Percentiles rank a stretch among this genome's conserved stretches.
These are phyloP conservation scores for Eulemur albifrons DNA, from an alignment of 2,797 vertebrate species.

Conservation along the genomic window DNA sequence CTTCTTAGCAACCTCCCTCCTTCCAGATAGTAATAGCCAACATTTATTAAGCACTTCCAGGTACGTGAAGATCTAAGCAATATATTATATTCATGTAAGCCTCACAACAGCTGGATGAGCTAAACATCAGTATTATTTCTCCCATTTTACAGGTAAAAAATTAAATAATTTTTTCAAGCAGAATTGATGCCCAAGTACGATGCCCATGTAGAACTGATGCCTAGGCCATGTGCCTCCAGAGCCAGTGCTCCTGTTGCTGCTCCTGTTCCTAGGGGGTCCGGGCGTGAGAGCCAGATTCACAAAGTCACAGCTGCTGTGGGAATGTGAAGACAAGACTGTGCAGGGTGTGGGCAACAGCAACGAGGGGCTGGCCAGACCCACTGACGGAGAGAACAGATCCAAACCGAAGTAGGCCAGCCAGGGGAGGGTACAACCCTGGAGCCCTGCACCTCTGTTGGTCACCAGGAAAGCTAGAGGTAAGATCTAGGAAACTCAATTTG, in stretches of 20 bases:
- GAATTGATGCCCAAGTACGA: not conserved
- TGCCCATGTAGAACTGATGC: not conserved
- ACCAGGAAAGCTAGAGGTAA: not conserved
- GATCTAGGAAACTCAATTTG: not conserved
- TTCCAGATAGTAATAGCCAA: not conserved
- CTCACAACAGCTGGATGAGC: not conserved
- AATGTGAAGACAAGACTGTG: not conserved
- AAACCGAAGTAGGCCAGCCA: fast-evolving
- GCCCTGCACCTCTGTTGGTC: fast-evolving
- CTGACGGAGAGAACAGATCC: fast-evolving
- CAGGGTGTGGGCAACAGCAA: fast-evolving
- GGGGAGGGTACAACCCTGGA: too few species aligned
- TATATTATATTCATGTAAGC: not conserved
- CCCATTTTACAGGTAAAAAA: not conserved
- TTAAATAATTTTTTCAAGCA: not conserved
- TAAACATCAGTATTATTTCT: not conserved
- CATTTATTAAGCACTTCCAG: not conserved
- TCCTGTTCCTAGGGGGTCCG: fast-evolving
- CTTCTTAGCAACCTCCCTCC: not conserved
- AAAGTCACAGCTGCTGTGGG: fast-evolving
- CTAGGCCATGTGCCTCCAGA: not conserved
- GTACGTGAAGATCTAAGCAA: not conserved
- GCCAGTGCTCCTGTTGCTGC: not conserved
- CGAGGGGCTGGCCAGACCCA: fast-evolving
- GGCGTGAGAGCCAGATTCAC: not conserved